A percentile compares a stretch with the other conserved stretches of the same genome.
Conservation (phyloP, 2,888 invertebrate species). For the Hypsopygia costalis region DNA sequence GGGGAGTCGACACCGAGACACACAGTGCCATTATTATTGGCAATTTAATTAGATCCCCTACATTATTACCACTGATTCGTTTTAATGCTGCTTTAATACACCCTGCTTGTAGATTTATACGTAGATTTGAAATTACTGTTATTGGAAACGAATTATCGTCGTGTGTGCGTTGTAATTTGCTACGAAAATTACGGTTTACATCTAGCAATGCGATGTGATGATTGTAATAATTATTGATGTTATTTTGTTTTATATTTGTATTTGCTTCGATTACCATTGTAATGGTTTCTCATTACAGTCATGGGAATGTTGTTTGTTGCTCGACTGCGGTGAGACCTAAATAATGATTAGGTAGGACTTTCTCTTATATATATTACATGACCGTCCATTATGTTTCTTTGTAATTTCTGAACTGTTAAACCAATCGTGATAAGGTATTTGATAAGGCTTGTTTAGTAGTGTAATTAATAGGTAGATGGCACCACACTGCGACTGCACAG, state of each 20-base stretch:
- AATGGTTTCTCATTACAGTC: background rate
- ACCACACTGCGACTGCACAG: no score
- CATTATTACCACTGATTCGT: conserved; percentile 76
- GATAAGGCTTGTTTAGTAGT: no score
- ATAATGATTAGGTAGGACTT: no score
- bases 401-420: no score
- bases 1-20: conserved; percentile 40
- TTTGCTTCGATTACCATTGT: conserved; percentile 4
- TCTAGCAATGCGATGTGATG: conserved; percentile 14
- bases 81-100: conserved; percentile 69
- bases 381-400: no score
- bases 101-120: conserved; percentile 41
- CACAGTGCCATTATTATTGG: conserved; percentile 74
- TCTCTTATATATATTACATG: no score
- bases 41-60: conserved; percentile 79
- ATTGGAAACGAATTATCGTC: conserved; percentile 37
- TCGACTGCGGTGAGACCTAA: no score
- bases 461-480: no score
- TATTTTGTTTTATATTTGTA: conserved; percentile 8
- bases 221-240: conserved; percentile 14
- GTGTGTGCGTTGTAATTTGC: conserved; percentile 22
- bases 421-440: no score
- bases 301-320: conserved; percentile 3
- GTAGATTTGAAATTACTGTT: conserved; percentile 42
- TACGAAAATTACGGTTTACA: conserved; percentile 26